Evolutionary conservation across 2,113 vertebrate genomes (phyloP), one percentile per base, ranked within the genome.

Genomic region (Nibea albiflora): DNA sequence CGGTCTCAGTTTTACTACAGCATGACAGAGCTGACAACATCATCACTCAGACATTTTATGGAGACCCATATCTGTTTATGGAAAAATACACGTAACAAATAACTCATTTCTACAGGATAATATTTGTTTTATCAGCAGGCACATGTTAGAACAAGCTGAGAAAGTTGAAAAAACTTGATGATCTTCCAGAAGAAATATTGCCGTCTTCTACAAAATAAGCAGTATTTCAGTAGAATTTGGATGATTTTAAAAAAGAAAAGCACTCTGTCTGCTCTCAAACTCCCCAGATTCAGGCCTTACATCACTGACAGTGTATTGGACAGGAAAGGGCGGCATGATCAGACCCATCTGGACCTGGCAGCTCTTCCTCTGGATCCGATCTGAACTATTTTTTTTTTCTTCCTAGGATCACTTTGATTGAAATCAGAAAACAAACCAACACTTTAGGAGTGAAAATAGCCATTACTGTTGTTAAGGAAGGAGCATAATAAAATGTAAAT

Each of bases 271-370:
- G 31, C 42, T 31, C 16, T 39, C 17, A 28, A 19, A 49, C 58
- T 24, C 14, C 14, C 9, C 35, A 58, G 39, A 11, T 72, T 49
- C 26, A 72, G 20, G 53, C 56, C 28, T 53, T 11, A 73, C 28
- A 65, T 73, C 61, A 50, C 19, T 56, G 42, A 67, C 28, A 7
- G 53, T 42, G 68, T 72, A 6, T 17, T 68, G 58, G 60, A 65
- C 50, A 24, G 11, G 47, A 11, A 57, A 1, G 15, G 6, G 22
- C 1, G 15, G 24, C 10, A 4, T 54, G 60, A 83, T 78, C 62
- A 78, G 61, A 73, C 58, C 62, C 61, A 73, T 74, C 74, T 57
- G 64, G 28, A 60, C 35, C 71, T 73, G n/a, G 31, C 64, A 65
- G 76, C 71, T 58, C 44, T 53, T 3, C 17, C 69, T 69, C 53